phyloP scores from a whole-genome alignment of 2,888 invertebrate species.

The Beris chalybata region DNA sequence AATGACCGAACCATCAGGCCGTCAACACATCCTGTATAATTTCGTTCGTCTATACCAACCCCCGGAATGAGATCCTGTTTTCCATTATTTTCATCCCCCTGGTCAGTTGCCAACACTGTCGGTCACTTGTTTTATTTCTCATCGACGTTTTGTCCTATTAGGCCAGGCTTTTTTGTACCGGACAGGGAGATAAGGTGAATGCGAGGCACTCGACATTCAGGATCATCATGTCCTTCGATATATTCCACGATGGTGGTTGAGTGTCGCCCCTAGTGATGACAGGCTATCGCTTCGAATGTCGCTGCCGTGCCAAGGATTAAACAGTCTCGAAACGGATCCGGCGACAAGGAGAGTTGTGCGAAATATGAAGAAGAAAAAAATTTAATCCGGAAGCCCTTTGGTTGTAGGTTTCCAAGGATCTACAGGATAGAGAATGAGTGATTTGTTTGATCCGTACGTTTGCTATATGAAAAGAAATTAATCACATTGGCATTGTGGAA shows the following conservation, averaged over 20 bases:
- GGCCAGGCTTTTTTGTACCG: not conserved
- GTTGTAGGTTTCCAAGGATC: not conserved
- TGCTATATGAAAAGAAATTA: slow-evolving; percentile 7
- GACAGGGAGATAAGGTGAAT: not conserved
- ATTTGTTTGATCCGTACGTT: too few relatives aligned
- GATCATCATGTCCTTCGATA: too few relatives aligned
- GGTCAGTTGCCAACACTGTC: slow-evolving; percentile 19
- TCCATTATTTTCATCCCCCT: not conserved
- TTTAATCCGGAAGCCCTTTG: too few relatives aligned
- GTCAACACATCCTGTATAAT: not conserved
- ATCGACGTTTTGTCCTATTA: slow-evolving; percentile 25
- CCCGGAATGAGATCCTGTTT: not conserved
- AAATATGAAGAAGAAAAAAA: too few relatives aligned
- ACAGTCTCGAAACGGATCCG: not conserved
- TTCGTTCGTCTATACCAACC: not conserved
- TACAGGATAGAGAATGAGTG: not conserved
- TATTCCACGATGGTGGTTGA: not conserved
- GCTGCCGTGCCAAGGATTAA: not conserved
- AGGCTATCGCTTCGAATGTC: not conserved
- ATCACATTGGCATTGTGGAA: slow-evolving; percentile 1
- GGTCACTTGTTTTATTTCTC: slow-evolving; percentile 41
- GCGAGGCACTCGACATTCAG: not conserved
- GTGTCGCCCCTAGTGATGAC: slow-evolving; percentile 6
- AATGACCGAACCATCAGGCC: not conserved
- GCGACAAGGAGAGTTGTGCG: not conserved